Conservation (phyloP, 2,113 vertebrate species). For the Malurus melanocephalus region DNA sequence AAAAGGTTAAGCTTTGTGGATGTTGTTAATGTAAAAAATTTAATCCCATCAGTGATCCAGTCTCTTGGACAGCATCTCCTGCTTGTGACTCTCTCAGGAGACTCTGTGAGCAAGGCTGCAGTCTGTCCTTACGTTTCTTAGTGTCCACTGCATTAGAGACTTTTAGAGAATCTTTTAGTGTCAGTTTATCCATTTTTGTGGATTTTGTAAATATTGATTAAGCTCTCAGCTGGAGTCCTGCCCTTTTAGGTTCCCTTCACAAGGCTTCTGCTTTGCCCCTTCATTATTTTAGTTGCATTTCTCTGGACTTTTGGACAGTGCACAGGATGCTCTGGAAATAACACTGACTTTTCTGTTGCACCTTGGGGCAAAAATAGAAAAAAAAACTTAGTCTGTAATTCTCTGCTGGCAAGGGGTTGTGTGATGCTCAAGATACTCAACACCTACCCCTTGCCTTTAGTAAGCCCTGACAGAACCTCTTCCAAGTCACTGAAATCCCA, state of each 20-base stretch:
- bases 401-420: not conserved
- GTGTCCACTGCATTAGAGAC: not conserved
- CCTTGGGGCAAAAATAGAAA: not conserved
- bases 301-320: not conserved
- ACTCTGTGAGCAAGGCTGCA: not conserved
- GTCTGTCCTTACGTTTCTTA: not conserved
- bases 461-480: not conserved
- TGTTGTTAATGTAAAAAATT: not conserved
- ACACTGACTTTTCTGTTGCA: not conserved
- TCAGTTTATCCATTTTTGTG: rapidly evolving
- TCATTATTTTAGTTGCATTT: not conserved
- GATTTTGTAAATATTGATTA: not conserved
- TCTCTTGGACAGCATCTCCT: not conserved
- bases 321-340: not conserved
- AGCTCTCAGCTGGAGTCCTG: rapidly evolving
- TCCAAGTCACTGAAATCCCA: not conserved
- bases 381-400: not conserved
- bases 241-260: not conserved
- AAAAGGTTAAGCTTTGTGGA: not conserved
- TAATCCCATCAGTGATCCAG: not conserved
- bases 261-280: not conserved
- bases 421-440: not conserved
- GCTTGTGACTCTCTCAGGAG: not conserved
- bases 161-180: not conserved
- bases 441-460: not conserved